Evolutionary conservation across 2,113 vertebrate species (phyloP).

Genomic region (Aptenodytes forsteri): DNA sequence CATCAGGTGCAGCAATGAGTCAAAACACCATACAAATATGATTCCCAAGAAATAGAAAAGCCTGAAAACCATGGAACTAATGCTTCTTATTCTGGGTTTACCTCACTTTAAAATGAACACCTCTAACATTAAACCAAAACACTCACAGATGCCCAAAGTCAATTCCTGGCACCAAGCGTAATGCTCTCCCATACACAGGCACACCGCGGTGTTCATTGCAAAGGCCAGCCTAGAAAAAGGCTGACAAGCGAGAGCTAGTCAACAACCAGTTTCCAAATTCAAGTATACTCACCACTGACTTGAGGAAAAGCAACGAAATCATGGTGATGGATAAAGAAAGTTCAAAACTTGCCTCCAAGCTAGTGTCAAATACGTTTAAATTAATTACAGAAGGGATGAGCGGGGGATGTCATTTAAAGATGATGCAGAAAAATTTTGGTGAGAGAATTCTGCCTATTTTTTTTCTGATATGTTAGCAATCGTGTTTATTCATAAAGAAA

Average conservation of each 20-base stretch:
- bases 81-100: background rate
- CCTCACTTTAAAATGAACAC: background rate
- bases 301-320: background rate
- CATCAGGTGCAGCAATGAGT: background rate
- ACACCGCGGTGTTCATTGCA: fast-evolving
- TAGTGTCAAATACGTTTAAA: background rate
- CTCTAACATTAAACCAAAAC: background rate
- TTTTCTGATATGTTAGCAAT: background rate
- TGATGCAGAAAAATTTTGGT: background rate
- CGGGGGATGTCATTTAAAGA: background rate
- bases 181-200: fast-evolving
- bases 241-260: background rate
- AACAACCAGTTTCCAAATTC: background rate
- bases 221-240: background rate
- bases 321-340: background rate
- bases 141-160: background rate
- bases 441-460: background rate
- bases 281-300: background rate
- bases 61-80: background rate
- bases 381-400: background rate
- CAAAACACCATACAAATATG: background rate
- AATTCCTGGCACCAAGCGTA: background rate
- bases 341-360: background rate
- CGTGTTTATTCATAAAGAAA: background rate
- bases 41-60: background rate